Evolutionary conservation across 2,797 vertebrate species (phyloP), one percentile per base, ranked within the genome.

Genomic region (Siniperca undulata): DNA sequence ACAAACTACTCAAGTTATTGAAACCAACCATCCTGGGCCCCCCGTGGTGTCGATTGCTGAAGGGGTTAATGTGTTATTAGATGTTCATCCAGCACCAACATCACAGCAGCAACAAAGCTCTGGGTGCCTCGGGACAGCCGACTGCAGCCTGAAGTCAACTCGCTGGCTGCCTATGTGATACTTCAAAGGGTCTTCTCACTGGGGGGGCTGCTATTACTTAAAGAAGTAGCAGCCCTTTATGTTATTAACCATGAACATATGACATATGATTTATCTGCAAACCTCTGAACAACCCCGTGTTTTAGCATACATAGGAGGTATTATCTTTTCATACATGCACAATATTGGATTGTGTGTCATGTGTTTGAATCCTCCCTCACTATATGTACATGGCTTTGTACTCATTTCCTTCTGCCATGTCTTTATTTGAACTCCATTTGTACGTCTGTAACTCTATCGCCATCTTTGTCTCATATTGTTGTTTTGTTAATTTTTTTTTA

Each of bases 151-250:
- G 68, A 30, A 74, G 79, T 75, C 53, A 69, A 30, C 38, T 59
- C 44, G 2, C 66, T 70, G 75, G 46, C 82, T 40, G 58, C 50
- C 36, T 65, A 12, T 34, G 16, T 53, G 34, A 55, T 30, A 92
- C 91, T 94, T 94, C 90, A 94, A 94, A 93, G 86, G 30, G 24
- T 67, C 19, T 42, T 64, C 81, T 81, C 72, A 62, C 30, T 44
- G 55, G 77, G 80, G 78, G 66, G 40, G 40, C 10, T 73, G 70
- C 30, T 74, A 10, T 69, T 50, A 80, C 67, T 72, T 68, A 11
- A 24, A 87, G 71, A 50, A 82, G 27, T 62, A 65, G 34, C 42
- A 66, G 30, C 52, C 5, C 56, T 86, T 81, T 68, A 42, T 58
- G 44, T 64, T 69, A 66, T 53, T 59, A 74, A 36, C 12, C 30